phyloP scores from a whole-genome alignment of 2,113 vertebrate species.

The Neofelis nebulosa region DNA sequence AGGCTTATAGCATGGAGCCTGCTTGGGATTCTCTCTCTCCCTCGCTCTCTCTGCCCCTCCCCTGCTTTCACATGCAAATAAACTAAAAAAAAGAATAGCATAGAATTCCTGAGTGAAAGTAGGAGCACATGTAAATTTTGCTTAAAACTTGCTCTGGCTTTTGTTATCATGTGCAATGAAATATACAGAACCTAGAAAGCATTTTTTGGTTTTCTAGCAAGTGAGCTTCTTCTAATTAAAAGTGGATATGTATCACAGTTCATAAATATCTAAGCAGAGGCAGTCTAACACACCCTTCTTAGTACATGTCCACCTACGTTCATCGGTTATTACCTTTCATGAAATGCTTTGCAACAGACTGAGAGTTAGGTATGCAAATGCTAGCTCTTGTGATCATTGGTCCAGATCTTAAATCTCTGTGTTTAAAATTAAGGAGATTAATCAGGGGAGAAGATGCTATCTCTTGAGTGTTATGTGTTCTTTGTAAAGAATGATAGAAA shows the following conservation, averaged over 20 bases:
- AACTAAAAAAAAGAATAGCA: no score
- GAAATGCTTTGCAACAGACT: slow-evolving; percentile 65
- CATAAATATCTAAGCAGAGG: slow-evolving; percentile 56
- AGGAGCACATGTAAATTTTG: slow-evolving; percentile 86
- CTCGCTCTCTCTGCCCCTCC: no score
- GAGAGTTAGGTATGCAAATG: slow-evolving; percentile 64
- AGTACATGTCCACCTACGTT: slow-evolving; percentile 21
- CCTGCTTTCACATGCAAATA: no score
- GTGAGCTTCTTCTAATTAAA: slow-evolving; percentile 69
- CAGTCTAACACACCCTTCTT: slow-evolving; percentile 63
- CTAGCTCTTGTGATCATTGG: slow-evolving; percentile 50
- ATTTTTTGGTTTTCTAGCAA: slow-evolving; percentile 50
- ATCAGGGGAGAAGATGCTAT: slow-evolving; percentile 49
- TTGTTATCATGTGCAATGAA: slow-evolving; percentile 69
- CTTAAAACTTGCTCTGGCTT: slow-evolving; percentile 46
- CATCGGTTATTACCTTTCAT: slow-evolving; percentile 51
- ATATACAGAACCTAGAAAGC: background rate
- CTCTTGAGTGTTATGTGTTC: slow-evolving; percentile 49
- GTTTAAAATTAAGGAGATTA: slow-evolving; percentile 64
- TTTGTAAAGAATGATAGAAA: slow-evolving; percentile 62
- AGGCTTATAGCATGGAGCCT: no score
- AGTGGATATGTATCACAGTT: slow-evolving; percentile 58
- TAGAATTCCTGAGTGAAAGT: slow-evolving; percentile 91
- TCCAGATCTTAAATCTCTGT: slow-evolving; percentile 56
- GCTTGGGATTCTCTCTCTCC: no score